A percentile compares a stretch with the other conserved stretches of the same genome.
Evolutionary conservation across 2,113 vertebrate species (phyloP).

Genomic region (Centropristis striata): DNA sequence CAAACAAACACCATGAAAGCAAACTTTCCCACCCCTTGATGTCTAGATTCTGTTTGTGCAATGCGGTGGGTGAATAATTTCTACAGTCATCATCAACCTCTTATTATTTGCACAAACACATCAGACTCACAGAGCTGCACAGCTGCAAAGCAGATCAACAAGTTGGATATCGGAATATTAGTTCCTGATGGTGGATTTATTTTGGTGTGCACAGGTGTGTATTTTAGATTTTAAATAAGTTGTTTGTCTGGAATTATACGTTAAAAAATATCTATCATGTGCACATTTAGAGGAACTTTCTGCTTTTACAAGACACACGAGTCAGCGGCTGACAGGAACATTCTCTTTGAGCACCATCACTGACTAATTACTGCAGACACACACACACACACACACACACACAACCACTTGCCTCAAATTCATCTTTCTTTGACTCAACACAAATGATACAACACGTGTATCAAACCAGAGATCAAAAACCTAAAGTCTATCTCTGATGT

Average conservation of each 20-base stretch:
- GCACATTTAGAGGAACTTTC: slow-evolving; percentile 4
- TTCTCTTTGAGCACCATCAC: slow-evolving; percentile 1
- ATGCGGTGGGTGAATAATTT: slow-evolving; percentile 36
- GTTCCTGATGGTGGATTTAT: background rate
- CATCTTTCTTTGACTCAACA: slow-evolving; percentile 6
- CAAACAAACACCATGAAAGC: slow-evolving; percentile 40
- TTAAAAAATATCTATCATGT: slow-evolving; percentile 16
- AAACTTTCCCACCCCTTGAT: slow-evolving; percentile 30
- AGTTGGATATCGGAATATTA: slow-evolving; percentile 21
- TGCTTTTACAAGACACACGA: slow-evolving; percentile 26
- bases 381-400: background rate
- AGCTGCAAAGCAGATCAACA: slow-evolving; percentile 40
- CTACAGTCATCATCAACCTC: slow-evolving; percentile 50
- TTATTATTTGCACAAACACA: slow-evolving; percentile 41
- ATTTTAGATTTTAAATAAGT: background rate
- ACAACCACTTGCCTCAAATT: slow-evolving; percentile 11
- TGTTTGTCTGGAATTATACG: slow-evolving; percentile 3
- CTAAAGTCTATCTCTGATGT: background rate
- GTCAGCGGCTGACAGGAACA: slow-evolving; percentile 14
- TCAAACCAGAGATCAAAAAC: slow-evolving; percentile 38
- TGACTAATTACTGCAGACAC: slow-evolving; percentile 13
- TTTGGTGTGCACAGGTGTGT: slow-evolving; percentile 23
- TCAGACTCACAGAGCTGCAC: slow-evolving; percentile 8
- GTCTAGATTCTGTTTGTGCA: slow-evolving; percentile 42
- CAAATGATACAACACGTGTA: background rate